Evolutionary conservation across 2,113 vertebrate genomes (phyloP).

Genomic region (Oncorhynchus keta): DNA sequence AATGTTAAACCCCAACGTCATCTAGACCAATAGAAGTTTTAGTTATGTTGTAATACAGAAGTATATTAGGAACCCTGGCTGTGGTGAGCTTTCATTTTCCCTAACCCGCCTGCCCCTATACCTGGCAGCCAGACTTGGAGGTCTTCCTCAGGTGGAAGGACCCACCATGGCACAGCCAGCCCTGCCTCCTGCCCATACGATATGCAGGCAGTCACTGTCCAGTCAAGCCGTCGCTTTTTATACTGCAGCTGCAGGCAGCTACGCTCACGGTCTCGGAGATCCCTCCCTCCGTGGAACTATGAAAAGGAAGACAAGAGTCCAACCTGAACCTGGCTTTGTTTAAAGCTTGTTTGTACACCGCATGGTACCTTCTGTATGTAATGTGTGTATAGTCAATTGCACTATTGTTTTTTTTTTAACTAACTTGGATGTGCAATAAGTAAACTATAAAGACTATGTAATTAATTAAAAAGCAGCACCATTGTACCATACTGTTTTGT

Average conservation of each 20-base stretch:
- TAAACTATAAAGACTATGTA: slow-evolving; percentile 76
- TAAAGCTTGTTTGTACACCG: slow-evolving; percentile 69
- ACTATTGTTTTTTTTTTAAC: slow-evolving; percentile 78
- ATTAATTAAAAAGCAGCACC: slow-evolving; percentile 68
- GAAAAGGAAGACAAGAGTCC: slow-evolving; percentile 37
- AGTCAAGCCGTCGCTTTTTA: slow-evolving; percentile 46
- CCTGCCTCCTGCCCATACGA: background rate
- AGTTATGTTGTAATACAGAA: background rate
- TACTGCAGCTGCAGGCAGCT: slow-evolving; percentile 83
- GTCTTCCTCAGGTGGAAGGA: slow-evolving; percentile 42
- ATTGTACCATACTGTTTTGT: slow-evolving; percentile 55
- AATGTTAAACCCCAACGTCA: background rate
- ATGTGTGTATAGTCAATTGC: slow-evolving; percentile 72
- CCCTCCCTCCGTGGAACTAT: slow-evolving; percentile 39
- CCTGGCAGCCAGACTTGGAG: slow-evolving; percentile 4
- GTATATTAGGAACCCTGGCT: background rate
- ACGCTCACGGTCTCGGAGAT: slow-evolving; percentile 41
- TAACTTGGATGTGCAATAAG: slow-evolving; percentile 81
- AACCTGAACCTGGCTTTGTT: slow-evolving; percentile 54
- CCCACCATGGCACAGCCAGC: slow-evolving; percentile 28
- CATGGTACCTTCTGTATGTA: slow-evolving; percentile 73
- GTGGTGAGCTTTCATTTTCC: background rate
- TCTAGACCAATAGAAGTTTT: background rate
- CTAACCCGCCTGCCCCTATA: background rate
- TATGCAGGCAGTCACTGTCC: background rate